Evolutionary conservation across 2,888 invertebrate species (phyloP).

Genomic region (Amiota communis): DNA sequence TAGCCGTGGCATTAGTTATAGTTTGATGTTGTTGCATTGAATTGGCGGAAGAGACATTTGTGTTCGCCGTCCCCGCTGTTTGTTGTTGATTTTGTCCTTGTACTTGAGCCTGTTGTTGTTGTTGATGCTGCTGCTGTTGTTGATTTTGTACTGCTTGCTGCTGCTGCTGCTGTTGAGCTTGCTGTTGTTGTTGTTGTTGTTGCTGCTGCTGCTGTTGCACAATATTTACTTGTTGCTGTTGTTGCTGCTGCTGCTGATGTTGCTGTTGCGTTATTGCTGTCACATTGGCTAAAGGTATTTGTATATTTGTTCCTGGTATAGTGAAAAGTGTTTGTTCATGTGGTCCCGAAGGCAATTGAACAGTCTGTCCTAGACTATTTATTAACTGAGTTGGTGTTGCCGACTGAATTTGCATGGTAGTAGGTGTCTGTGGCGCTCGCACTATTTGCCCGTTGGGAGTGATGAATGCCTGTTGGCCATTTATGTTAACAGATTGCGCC

Average conservation of each 20-base stretch:
- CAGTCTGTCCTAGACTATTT: slow-evolving; percentile 80
- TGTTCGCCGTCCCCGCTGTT: neutral
- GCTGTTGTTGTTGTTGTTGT: slow-evolving; percentile 50
- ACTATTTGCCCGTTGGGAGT: slow-evolving; percentile 82
- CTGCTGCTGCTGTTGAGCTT: slow-evolving; percentile 48
- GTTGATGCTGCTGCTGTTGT: slow-evolving; percentile 39
- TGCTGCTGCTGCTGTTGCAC: slow-evolving; percentile 64
- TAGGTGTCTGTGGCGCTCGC: slow-evolving; percentile 76
- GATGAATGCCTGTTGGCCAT: slow-evolving; percentile 75
- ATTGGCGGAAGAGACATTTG: slow-evolving; percentile 31
- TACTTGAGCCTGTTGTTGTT: slow-evolving; percentile 7
- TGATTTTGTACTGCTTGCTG: slow-evolving; percentile 49
- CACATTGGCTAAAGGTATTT: slow-evolving; percentile 74
- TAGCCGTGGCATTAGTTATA: slow-evolving; percentile 39
- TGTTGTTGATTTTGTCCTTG: slow-evolving; percentile 16
- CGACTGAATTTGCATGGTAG: slow-evolving; percentile 56
- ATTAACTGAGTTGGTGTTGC: slow-evolving; percentile 78
- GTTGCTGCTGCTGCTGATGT: slow-evolving; percentile 52
- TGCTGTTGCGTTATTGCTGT: slow-evolving; percentile 42
- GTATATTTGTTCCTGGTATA: slow-evolving; percentile 76
- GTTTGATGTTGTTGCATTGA: slow-evolving; percentile 32
- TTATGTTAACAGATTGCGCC: slow-evolving; percentile 75
- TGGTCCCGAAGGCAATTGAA: slow-evolving; percentile 77
- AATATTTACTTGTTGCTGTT: slow-evolving; percentile 55
- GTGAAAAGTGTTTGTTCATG: slow-evolving; percentile 75